Evolutionary conservation across 92 coral and sea anemone species (phyloP), one percentile per base, ranked within the genome.

Genomic region (Palythoa caribaeorum): DNA sequence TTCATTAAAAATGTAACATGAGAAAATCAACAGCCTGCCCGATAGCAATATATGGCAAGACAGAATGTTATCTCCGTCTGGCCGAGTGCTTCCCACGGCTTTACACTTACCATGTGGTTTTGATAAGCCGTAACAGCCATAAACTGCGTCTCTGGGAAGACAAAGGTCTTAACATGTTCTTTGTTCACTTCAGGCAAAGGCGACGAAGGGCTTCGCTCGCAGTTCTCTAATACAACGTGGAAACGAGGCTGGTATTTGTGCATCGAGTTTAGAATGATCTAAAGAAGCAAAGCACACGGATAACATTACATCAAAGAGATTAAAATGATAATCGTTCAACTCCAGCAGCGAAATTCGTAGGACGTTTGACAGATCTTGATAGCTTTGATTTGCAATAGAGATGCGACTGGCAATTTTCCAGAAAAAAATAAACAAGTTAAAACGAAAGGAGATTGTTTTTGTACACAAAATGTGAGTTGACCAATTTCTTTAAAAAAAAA

Each of bases 231-330:
- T 71, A 97, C 94, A 59, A 97, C 95, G 70, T 97, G 99, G 73
- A 97, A 97, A 76, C 99, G 97, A 66, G 99, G 99, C 85, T 97
- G 99, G 80, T 97, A 97, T 86, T 97, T 97, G 90, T 97, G 99
- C 99, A 97, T 97, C 16, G 99, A 97, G 87, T 97, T 97, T 38
- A 97, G 81, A 55, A 97, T 97, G 44, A 97, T 97, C 99, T 97
- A 90, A 37, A 79, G 73, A 40, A 70, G 80, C n/a, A 36, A 63
- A 77, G 35, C 83, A 77, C 36, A 15, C 28, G 68, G 13, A 54
- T 47, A 28, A 28, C 69, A 54, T 77, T 16, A 77, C 10, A 35
- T 59, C 21, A 16, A 35, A 54, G 53, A 52, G 50, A 77, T 77
- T n/a, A 77, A 53, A 53, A 35, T 35, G 16, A 28, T 70, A 9